These are phyloP conservation scores for Cotesia congregata DNA, from an alignment of 2,888 invertebrate species.

Conservation along the genomic window DNA sequence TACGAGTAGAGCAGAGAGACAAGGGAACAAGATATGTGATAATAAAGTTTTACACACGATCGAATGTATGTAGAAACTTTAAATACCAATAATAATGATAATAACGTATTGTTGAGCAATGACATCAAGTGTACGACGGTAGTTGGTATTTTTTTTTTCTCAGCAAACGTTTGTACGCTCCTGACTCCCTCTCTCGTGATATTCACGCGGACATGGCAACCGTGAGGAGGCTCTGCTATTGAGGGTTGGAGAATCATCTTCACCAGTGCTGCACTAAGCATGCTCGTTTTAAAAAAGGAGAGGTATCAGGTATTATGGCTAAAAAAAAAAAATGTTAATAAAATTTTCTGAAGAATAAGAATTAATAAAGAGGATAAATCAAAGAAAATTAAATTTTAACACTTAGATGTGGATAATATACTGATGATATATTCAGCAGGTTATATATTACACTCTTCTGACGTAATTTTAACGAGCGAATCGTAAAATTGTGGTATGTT, in stretches of 20 bases:
- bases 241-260: not conserved
- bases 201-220: slow-evolving; percentile 22
- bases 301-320: not conserved
- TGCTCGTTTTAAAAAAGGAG: not conserved
- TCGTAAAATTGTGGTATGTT: not conserved
- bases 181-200: slow-evolving; percentile 15
- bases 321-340: not conserved
- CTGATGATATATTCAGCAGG: not conserved
- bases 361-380: not conserved
- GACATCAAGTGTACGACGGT: not conserved
- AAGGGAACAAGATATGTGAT: slow-evolving; percentile 19
- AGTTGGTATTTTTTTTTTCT: slow-evolving; percentile 1
- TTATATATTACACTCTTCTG: slow-evolving; percentile 1
- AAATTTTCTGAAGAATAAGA: not conserved
- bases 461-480: slow-evolving; percentile 15
- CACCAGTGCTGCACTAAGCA: slow-evolving; percentile 1
- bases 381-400: not conserved
- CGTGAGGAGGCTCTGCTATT: not conserved
- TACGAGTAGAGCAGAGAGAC: slow-evolving; percentile 8
- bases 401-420: not conserved
- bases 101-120: not conserved
- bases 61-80: not conserved
- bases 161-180: slow-evolving; percentile 14
- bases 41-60: slow-evolving; percentile 3
- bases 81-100: not conserved